Percentiles rank a stretch among this genome's conserved stretches.
Evolutionary conservation across 30 jellyfish, hydroid and myxozoan genomes (phyloP).

Genomic region (Turritopsis dohrnii): DNA sequence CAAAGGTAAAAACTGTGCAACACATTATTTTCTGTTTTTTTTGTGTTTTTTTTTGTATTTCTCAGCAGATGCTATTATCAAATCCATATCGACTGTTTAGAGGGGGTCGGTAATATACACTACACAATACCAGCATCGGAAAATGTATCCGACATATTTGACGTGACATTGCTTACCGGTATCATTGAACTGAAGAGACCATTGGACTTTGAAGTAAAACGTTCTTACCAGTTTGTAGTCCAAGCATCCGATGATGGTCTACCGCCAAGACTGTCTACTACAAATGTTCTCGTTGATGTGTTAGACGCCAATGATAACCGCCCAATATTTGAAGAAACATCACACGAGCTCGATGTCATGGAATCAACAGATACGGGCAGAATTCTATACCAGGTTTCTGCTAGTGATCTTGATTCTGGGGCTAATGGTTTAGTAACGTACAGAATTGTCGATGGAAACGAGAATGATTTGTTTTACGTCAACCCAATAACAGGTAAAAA

Average conservation of each 20-base stretch:
- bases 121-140: conserved; percentile 23
- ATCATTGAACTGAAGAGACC: conserved; percentile 39
- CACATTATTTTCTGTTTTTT: not conserved
- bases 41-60: not conserved
- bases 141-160: conserved; percentile 33
- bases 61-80: not conserved
- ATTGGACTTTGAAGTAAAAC: conserved; percentile 52
- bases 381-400: conserved; percentile 49
- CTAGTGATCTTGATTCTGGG: conserved; percentile 62
- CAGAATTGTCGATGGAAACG: conserved; percentile 52
- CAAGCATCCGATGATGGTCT: conserved; percentile 65
- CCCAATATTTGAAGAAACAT: conserved; percentile 47
- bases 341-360: conserved; percentile 33
- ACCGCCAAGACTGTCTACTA: conserved; percentile 52
- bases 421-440: conserved; percentile 57
- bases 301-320: conserved; percentile 74
- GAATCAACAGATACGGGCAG: conserved; percentile 52
- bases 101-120: conserved; percentile 3
- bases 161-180: conserved; percentile 50
- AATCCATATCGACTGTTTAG: not conserved
- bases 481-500: conserved; percentile 65
- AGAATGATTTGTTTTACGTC: conserved; percentile 50
- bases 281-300: conserved; percentile 54
- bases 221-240: conserved; percentile 50
- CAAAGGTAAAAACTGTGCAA: not conserved